Percentiles rank a stretch among this genome's conserved stretches.
phyloP scores from a whole-genome alignment of 23 tunicate genomes.

The Styela clava region DNA sequence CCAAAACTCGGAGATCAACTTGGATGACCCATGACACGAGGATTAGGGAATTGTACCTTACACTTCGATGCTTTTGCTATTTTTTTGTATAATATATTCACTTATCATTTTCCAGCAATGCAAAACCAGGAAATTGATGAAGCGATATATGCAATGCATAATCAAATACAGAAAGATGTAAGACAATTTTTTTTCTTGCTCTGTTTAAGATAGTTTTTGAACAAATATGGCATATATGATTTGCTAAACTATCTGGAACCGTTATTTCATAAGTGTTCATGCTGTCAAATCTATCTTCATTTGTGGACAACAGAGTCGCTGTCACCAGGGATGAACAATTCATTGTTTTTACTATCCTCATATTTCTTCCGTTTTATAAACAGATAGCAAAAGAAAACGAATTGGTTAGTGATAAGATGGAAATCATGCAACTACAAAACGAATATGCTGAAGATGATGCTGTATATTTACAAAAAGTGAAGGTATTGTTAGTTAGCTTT shows the following conservation, averaged over 20 bases:
- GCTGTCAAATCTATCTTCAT: too few species aligned
- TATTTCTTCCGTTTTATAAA: too few species aligned
- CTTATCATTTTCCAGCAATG: constrained; percentile 52
- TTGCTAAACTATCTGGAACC: too few species aligned
- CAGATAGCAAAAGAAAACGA: constrained; percentile 65
- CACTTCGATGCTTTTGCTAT: too few species aligned
- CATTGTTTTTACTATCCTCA: too few species aligned
- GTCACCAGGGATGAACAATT: too few species aligned
- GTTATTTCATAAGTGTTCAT: too few species aligned
- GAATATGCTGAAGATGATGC: constrained; percentile 82
- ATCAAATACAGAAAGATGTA: constrained; percentile 68
- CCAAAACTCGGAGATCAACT: too few species aligned
- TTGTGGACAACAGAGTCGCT: too few species aligned
- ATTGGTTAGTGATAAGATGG: constrained; percentile 58
- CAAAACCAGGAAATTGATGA: constrained; percentile 87
- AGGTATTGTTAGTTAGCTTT: constrained; percentile 30
- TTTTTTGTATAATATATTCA: too few species aligned
- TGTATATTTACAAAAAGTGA: constrained; percentile 46
- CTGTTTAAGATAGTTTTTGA: neutral
- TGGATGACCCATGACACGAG: too few species aligned
- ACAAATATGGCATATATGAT: neutral
- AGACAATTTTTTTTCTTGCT: neutral
- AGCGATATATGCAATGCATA: constrained; percentile 75
- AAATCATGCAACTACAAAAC: constrained; percentile 23
- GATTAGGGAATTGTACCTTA: too few species aligned